These are phyloP conservation scores for Ectemnius cavifrons DNA, from an alignment of 2,888 invertebrate species.

Conservation along the genomic window DNA sequence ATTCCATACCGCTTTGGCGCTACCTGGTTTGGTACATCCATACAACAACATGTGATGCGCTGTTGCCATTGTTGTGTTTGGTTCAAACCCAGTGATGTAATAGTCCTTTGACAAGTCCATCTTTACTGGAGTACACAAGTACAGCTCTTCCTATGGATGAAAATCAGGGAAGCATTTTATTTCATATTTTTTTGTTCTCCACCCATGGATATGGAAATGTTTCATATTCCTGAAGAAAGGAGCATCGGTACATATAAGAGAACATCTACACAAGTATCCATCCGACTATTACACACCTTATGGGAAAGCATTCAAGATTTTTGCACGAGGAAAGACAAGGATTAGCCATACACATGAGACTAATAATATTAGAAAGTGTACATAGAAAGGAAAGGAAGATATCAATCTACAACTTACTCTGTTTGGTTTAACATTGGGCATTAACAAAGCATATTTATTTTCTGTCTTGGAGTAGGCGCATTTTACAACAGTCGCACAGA, in stretches of 20 bases:
- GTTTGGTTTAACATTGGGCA: conserved; percentile 90
- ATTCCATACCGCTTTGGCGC: conserved; percentile 87
- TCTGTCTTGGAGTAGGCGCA: conserved; percentile 66
- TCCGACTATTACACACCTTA: too few relatives aligned
- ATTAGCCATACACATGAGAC: too few relatives aligned
- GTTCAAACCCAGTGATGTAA: conserved; percentile 95
- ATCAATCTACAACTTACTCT: conserved; percentile 79
- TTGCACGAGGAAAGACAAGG: too few relatives aligned
- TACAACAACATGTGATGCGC: conserved; percentile 97
- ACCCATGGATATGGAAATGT: too few relatives aligned
- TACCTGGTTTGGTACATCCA: conserved; percentile 91
- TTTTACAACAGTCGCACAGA: conserved; percentile 40
- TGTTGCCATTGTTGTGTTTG: conserved; percentile 93
- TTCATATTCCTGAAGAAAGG: too few relatives aligned
- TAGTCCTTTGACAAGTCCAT: conserved; percentile 87
- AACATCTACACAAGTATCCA: too few relatives aligned
- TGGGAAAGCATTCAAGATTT: too few relatives aligned
- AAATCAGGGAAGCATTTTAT: too few relatives aligned
- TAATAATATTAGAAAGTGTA: too few relatives aligned
- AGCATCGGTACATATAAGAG: too few relatives aligned
- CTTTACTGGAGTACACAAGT: conserved; percentile 93
- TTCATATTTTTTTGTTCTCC: too few relatives aligned
- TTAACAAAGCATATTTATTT: conserved; percentile 85
- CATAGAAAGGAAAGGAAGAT: neutral
- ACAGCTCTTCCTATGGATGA: conserved; percentile 88